Evolutionary conservation across 2,797 vertebrate genomes (phyloP).

Genomic region (Acanthornis magna): DNA sequence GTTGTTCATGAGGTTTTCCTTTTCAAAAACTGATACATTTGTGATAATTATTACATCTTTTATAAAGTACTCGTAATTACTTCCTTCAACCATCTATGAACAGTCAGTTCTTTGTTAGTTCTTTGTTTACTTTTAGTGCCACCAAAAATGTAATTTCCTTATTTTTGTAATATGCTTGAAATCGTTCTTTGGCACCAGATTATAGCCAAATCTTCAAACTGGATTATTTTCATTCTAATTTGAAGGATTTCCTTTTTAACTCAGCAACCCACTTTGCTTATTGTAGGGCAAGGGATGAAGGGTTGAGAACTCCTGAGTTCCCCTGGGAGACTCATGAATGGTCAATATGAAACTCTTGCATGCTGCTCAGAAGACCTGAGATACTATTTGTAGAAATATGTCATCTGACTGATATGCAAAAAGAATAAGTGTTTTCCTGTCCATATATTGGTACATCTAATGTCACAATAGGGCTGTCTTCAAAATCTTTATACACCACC

Average conservation of each 20-base stretch:
- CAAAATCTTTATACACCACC: background rate
- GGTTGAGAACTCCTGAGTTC: background rate
- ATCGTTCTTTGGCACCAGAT: background rate
- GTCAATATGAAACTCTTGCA: background rate
- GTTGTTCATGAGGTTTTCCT: background rate
- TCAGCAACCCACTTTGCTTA: background rate
- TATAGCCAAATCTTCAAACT: background rate
- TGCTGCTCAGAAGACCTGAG: background rate
- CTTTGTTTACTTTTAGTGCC: background rate
- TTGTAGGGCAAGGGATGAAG: background rate
- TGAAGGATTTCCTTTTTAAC: background rate
- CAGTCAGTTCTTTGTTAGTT: background rate
- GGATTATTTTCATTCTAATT: background rate
- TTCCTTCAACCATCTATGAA: background rate
- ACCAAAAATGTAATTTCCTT: background rate
- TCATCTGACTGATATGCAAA: background rate
- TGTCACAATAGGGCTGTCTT: background rate
- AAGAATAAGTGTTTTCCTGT: background rate
- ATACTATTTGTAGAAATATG: background rate
- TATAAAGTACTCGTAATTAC: background rate
- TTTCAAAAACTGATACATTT: background rate
- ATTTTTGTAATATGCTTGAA: background rate
- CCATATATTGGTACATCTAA: background rate
- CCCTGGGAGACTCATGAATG: background rate
- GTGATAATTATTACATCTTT: background rate